phyloP scores from a whole-genome alignment of 1,140 invertebrate species.

The Bombyx mandarina region DNA sequence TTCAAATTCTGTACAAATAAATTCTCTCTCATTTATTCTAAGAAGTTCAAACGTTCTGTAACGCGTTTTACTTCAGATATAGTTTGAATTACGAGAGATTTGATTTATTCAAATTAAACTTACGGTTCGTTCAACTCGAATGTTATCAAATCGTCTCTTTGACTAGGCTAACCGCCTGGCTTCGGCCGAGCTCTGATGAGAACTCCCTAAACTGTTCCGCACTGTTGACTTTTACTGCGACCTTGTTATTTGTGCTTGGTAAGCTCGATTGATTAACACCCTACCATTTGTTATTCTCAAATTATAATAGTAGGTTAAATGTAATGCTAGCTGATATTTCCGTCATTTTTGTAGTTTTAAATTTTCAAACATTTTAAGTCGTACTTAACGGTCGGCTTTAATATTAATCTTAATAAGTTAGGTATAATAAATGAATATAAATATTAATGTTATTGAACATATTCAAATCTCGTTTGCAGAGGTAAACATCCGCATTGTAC shows the following conservation, averaged over 20 bases:
- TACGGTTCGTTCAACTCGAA: slow-evolving; percentile 27
- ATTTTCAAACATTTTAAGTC: not conserved
- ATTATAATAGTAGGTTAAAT: too few species aligned
- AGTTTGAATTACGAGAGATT: slow-evolving; percentile 21
- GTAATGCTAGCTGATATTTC: too few species aligned
- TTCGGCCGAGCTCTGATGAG: slow-evolving; percentile 27
- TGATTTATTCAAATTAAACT: slow-evolving; percentile 38
- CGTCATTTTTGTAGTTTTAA: not conserved
- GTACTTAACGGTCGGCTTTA: not conserved
- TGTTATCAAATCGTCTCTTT: slow-evolving; percentile 44
- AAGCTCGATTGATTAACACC: slow-evolving; percentile 10
- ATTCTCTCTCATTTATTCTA: not conserved
- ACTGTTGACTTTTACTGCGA: slow-evolving; percentile 37
- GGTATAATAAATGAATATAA: too few species aligned
- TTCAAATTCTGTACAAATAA: too few species aligned
- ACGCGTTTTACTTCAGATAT: not conserved
- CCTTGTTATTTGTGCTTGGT: slow-evolving; percentile 21
- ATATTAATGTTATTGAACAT: not conserved
- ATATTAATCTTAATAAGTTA: too few species aligned
- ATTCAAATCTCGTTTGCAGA: not conserved
- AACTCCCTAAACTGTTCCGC: slow-evolving; percentile 45
- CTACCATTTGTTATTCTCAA: slow-evolving; percentile 10
- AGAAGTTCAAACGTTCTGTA: not conserved
- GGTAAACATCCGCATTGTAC: too few species aligned
- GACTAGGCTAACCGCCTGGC: slow-evolving; percentile 24